Conservation (phyloP, 2,797 vertebrate genomes). For the Octomys mimax region DNA sequence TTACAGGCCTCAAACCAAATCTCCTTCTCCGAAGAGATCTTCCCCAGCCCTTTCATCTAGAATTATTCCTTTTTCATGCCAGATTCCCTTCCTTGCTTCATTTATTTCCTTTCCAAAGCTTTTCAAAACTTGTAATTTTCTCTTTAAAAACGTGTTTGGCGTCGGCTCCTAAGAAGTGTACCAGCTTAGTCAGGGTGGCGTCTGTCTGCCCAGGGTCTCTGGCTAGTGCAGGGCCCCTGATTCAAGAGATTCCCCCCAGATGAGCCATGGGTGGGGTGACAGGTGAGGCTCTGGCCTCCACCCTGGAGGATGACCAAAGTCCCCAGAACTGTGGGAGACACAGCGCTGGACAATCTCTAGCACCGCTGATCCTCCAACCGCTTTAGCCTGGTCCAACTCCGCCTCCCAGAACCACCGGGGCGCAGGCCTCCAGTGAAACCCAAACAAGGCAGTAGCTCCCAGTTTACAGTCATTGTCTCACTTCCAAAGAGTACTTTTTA, state of each 20-base stretch:
- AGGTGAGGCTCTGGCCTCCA: not conserved
- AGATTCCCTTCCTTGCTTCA: not conserved
- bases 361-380: too few species aligned
- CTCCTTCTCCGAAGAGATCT: not conserved
- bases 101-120: constrained; percentile 3
- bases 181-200: not conserved
- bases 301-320: accelerated
- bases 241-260: not conserved
- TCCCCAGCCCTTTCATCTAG: not conserved
- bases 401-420: accelerated
- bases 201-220: not conserved
- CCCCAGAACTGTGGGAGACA: too few species aligned
- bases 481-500: not conserved
- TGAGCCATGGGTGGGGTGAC: too few species aligned
- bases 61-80: not conserved
- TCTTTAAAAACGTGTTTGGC: not conserved
- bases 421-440: not conserved
- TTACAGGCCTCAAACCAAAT: not conserved
- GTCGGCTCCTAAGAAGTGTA: not conserved
- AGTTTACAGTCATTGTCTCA: not conserved
- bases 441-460: not conserved
- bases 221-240: not conserved
- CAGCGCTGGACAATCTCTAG: not conserved
- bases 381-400: not conserved
- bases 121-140: not conserved